A percentile compares a stretch with the other conserved stretches of the same genome.
Conservation (phyloP, 1,140 invertebrate species). For the Diploscapter pachys region DNA sequence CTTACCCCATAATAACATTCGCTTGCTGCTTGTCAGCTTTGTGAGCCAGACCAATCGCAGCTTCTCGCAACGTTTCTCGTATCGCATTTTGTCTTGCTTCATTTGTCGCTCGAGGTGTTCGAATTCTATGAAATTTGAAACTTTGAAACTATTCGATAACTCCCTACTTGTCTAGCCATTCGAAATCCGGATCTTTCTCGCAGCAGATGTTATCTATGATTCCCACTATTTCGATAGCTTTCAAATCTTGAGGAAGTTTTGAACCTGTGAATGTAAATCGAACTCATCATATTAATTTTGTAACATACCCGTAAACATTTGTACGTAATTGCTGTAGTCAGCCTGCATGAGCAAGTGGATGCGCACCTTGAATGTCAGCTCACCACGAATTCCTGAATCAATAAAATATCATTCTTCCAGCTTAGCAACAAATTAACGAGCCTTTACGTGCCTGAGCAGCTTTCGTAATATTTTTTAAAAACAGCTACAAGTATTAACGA, state of each 20-base stretch:
- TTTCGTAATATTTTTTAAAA: no score
- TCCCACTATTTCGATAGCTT: constrained; percentile 6
- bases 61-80: constrained; percentile 14
- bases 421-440: no score
- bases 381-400: not conserved
- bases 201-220: constrained; percentile 11
- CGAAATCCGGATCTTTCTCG: constrained; percentile 19
- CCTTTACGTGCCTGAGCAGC: no score
- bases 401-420: no score
- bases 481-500: no score
- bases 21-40: constrained; percentile 14
- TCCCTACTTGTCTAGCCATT: constrained; percentile 16
- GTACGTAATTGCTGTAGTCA: constrained; percentile 18
- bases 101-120: constrained; percentile 18
- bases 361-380: not conserved
- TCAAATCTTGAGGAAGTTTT: not conserved
- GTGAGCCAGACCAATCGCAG: constrained; percentile 9
- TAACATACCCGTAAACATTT: constrained; percentile 12
- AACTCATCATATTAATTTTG: no score
- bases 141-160: not conserved
- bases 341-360: constrained; percentile 5
- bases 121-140: constrained; percentile 6
- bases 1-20: constrained; percentile 16
- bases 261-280: not conserved
- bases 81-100: constrained; percentile 18